These are phyloP conservation scores for Stigmatopora nigra DNA, from an alignment of 2,113 vertebrate genomes.

Conservation along the genomic window DNA sequence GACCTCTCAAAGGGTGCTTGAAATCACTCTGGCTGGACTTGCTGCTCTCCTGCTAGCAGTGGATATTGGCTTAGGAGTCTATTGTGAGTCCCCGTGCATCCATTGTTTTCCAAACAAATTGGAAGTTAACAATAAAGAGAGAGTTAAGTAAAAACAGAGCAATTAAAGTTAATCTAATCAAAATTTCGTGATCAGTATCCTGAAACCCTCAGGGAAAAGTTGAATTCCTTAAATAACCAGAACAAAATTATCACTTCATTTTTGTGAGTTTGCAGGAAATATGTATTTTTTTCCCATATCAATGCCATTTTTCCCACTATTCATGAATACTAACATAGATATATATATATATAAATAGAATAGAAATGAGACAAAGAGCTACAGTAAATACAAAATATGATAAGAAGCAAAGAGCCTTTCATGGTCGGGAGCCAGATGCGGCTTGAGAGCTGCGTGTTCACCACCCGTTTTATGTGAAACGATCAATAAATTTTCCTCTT, in stretches of 20 bases:
- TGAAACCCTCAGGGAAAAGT: neutral
- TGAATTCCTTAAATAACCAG: neutral
- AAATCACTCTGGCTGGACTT: constrained; percentile 32
- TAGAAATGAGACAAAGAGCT: too few species aligned
- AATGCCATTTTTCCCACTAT: too few species aligned
- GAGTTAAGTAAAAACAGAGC: neutral
- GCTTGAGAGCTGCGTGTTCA: too few species aligned
- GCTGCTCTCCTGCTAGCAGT: constrained; percentile 40
- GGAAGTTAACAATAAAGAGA: neutral
- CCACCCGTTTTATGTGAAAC: too few species aligned
- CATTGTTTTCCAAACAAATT: neutral
- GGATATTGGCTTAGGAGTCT: constrained; percentile 53
- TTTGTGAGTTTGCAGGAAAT: too few species aligned
- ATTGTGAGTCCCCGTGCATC: constrained; percentile 47
- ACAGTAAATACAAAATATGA: too few species aligned
- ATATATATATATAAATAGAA: too few species aligned
- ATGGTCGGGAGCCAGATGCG: too few species aligned
- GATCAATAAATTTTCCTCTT: too few species aligned
- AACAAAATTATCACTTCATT: neutral
- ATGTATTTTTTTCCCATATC: too few species aligned
- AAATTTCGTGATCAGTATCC: neutral
- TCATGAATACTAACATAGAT: too few species aligned
- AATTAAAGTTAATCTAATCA: neutral
- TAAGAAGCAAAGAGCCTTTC: too few species aligned
- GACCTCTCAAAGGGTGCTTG: constrained; percentile 26